Conservation (phyloP, 2,113 vertebrate genomes). For the Oophaga pumilio region DNA sequence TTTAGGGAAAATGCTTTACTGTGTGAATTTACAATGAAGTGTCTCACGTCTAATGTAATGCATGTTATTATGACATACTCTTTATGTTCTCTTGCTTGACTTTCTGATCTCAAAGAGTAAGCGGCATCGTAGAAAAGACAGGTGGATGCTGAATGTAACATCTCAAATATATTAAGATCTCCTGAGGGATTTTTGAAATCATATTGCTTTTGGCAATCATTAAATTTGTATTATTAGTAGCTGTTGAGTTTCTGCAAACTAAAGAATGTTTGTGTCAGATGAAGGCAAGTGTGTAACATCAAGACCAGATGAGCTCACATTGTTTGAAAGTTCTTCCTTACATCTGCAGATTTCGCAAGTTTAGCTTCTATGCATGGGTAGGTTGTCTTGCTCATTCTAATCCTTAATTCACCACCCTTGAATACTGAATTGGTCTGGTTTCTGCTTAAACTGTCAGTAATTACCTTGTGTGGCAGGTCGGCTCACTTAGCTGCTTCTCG, state of each 20-base stretch:
- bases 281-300: conserved; percentile 4
- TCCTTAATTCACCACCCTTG: neutral
- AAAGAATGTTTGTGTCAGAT: conserved; percentile 28
- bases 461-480: too few relatives aligned
- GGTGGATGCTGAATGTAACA: conserved; percentile 19
- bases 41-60: conserved; percentile 21
- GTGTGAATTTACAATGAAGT: conserved; percentile 39
- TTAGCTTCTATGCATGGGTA: neutral
- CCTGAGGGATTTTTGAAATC: conserved; percentile 16
- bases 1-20: neutral
- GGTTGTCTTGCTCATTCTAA: neutral
- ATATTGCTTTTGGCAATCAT: conserved; percentile 47
- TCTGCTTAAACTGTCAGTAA: neutral
- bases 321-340: neutral
- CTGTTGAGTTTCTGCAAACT: conserved; percentile 19
- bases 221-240: conserved; percentile 32
- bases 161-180: conserved; percentile 24
- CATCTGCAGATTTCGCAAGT: neutral
- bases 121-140: conserved; percentile 34
- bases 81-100: conserved; percentile 33
- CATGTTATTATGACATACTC: conserved; percentile 34
- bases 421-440: neutral
- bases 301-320: neutral
- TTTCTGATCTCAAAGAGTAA: conserved; percentile 40
- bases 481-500: too few relatives aligned